Conservation (phyloP, 2,113 vertebrate genomes). For the Brienomyrus longianalis region DNA sequence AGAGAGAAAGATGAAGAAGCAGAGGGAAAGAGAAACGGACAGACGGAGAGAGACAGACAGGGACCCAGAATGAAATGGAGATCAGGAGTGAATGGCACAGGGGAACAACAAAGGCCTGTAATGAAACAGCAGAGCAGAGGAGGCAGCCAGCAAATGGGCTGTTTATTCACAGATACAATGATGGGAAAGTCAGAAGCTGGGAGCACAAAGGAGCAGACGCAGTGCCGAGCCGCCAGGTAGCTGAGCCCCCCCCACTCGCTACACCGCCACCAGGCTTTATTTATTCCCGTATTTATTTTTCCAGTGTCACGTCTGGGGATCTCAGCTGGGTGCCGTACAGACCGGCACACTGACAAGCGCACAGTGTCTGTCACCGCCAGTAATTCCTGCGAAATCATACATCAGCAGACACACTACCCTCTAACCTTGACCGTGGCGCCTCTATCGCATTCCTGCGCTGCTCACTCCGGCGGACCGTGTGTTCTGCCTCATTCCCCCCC, state of each 20-base stretch:
- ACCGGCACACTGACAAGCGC: background rate
- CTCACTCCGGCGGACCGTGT: background rate
- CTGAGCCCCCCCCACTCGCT: background rate
- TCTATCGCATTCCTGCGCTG: background rate
- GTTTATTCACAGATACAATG: background rate
- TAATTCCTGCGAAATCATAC: background rate
- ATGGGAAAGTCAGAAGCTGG: background rate
- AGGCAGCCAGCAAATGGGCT: background rate
- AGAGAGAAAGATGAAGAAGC: slow-evolving; percentile 34
- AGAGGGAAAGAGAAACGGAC: slow-evolving; percentile 39
- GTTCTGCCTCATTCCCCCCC: slow-evolving; percentile 28
- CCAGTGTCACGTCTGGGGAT: background rate
- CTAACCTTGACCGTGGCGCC: background rate
- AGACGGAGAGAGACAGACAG: slow-evolving; percentile 38
- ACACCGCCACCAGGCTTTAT: background rate
- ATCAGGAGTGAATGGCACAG: background rate
- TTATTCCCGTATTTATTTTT: background rate
- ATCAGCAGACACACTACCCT: background rate
- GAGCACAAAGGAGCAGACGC: background rate
- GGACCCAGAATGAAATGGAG: background rate
- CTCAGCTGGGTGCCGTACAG: background rate
- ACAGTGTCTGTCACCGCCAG: background rate
- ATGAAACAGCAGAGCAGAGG: background rate
- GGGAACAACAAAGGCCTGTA: background rate
- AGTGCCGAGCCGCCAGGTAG: background rate